Evolutionary conservation across 2,888 invertebrate species (phyloP).

Genomic region (Campaea margaritaria): DNA sequence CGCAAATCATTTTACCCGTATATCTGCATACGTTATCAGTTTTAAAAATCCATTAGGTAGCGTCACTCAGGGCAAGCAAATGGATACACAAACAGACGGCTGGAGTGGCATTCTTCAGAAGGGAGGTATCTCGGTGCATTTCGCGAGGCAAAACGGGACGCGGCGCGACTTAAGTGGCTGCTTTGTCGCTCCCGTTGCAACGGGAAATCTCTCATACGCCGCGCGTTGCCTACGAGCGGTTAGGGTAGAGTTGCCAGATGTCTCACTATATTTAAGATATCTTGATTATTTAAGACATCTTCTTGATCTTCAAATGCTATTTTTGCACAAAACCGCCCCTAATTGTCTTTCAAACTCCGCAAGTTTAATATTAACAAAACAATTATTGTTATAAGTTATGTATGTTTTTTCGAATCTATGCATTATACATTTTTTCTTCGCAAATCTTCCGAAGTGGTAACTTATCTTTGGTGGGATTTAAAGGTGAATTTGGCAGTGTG

Average conservation of each 20-base stretch:
- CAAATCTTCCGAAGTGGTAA: too few species aligned
- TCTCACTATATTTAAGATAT: neutral
- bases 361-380: too few species aligned
- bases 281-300: neutral
- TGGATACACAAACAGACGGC: conserved; percentile 71
- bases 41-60: conserved; percentile 65
- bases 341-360: too few species aligned
- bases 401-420: too few species aligned
- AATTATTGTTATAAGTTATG: too few species aligned
- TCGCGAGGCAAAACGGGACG: conserved; percentile 62
- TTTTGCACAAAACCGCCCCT: too few species aligned
- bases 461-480: too few species aligned
- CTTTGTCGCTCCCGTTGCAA: conserved; percentile 57
- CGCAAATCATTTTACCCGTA: conserved; percentile 2
- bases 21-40: conserved; percentile 41
- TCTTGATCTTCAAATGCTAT: neutral
- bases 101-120: conserved; percentile 51
- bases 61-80: conserved; percentile 63
- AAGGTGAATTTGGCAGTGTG: too few species aligned
- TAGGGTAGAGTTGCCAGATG: conserved; percentile 17
- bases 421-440: too few species aligned
- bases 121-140: conserved; percentile 66
- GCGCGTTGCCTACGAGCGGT: conserved; percentile 51
- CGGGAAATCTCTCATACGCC: conserved; percentile 62
- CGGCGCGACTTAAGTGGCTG: conserved; percentile 65